Evolutionary conservation across 2,888 invertebrate species (phyloP).

Genomic region (Dicycla oo): DNA sequence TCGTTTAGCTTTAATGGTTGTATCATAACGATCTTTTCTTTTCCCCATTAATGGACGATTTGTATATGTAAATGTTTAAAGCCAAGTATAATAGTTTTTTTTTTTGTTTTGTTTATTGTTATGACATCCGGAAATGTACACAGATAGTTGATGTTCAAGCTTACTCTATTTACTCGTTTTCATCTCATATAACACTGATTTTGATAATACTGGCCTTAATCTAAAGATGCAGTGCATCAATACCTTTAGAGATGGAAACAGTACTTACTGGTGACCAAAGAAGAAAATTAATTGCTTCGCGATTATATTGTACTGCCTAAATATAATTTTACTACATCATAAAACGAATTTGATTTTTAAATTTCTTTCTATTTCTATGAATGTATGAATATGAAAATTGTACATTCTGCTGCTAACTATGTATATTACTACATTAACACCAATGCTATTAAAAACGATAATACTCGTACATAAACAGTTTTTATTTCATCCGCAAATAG

Average conservation of each 20-base stretch:
- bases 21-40: slow-evolving; percentile 48
- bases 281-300: neutral
- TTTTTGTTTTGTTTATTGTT: slow-evolving; percentile 31
- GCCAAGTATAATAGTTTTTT: slow-evolving; percentile 18
- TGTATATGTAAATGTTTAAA: slow-evolving; percentile 16
- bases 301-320: neutral
- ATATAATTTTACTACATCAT: neutral
- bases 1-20: slow-evolving; percentile 49
- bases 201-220: neutral
- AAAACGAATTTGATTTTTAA: neutral
- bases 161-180: neutral
- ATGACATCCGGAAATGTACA: slow-evolving; percentile 32
- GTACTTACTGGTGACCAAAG: neutral
- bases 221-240: neutral
- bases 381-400: neutral
- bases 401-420: neutral
- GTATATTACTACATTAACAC: neutral
- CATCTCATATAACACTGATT: neutral
- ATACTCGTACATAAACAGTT: slow-evolving; percentile 38
- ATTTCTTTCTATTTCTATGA: neutral
- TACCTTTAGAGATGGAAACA: neutral
- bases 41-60: slow-evolving; percentile 39
- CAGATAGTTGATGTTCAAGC: slow-evolving; percentile 12
- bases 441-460: slow-evolving; percentile 27
- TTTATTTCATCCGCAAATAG: slow-evolving; percentile 35